These are phyloP conservation scores for Plecturocebus donacophilus DNA, from an alignment of 2,113 vertebrate genomes.

Conservation along the genomic window DNA sequence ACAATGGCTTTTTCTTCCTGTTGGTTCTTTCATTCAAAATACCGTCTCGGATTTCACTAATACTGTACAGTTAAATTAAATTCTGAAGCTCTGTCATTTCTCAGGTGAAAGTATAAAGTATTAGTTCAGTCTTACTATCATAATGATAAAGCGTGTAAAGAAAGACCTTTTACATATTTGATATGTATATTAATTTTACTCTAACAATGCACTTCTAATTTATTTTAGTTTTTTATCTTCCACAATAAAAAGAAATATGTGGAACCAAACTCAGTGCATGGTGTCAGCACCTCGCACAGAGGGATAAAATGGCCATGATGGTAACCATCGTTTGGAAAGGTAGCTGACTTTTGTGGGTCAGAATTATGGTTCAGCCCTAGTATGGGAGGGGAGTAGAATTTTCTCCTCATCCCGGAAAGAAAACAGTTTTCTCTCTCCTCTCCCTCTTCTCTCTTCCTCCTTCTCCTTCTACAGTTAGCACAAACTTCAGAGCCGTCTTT, in stretches of 20 bases:
- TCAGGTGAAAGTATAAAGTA: neutral
- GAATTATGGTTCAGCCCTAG: neutral
- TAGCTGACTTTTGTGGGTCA: neutral
- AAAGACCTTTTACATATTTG: neutral
- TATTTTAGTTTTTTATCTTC: constrained; percentile 26
- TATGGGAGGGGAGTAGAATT: neutral
- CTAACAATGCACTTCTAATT: neutral
- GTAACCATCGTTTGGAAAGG: neutral
- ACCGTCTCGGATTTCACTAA: constrained; percentile 5
- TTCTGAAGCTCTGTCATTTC: neutral
- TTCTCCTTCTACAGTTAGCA: neutral
- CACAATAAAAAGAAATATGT: neutral
- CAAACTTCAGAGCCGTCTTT: neutral
- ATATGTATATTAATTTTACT: neutral
- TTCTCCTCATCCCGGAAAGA: neutral
- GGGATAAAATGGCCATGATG: neutral
- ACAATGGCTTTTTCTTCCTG: neutral
- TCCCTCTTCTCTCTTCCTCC: neutral
- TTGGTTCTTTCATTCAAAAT: neutral
- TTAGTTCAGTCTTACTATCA: neutral
- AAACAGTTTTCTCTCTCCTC: neutral
- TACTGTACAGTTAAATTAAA: neutral
- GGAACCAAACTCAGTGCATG: neutral
- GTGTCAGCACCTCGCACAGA: neutral
- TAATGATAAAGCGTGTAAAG: neutral